These are phyloP conservation scores for Crenuchus spilurus DNA, from an alignment of 2,797 vertebrate genomes.

Conservation along the genomic window DNA sequence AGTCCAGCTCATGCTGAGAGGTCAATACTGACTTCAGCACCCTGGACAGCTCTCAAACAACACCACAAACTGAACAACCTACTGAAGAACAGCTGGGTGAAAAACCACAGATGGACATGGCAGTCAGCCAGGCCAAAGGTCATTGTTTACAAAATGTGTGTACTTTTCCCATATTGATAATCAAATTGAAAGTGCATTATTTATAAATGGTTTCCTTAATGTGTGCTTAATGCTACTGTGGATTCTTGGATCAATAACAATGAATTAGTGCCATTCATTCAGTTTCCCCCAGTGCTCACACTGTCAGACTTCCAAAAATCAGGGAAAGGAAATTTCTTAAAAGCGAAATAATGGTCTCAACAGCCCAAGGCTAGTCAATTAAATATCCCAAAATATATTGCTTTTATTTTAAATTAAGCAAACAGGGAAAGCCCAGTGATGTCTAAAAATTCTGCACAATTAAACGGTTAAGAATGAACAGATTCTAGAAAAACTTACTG, in stretches of 20 bases:
- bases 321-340: not conserved
- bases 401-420: no score
- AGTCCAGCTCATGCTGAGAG: not conserved
- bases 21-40: slow-evolving; percentile 21
- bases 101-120: not conserved
- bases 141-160: not conserved
- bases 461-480: no score
- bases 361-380: no score
- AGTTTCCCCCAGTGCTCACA: not conserved
- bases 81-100: no score
- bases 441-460: no score
- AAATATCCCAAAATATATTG: no score
- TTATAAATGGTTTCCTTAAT: not conserved
- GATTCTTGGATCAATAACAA: not conserved
- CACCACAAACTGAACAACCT: not conserved
- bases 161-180: not conserved
- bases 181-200: not conserved
- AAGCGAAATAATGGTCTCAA: no score
- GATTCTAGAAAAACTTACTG: no score
- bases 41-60: slow-evolving; percentile 25
- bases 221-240: not conserved
- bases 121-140: not conserved
- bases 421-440: no score
- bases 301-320: not conserved
- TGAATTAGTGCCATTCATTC: not conserved